phyloP scores from a whole-genome alignment of 2,797 vertebrate genomes.

The Onychomys torridus region DNA sequence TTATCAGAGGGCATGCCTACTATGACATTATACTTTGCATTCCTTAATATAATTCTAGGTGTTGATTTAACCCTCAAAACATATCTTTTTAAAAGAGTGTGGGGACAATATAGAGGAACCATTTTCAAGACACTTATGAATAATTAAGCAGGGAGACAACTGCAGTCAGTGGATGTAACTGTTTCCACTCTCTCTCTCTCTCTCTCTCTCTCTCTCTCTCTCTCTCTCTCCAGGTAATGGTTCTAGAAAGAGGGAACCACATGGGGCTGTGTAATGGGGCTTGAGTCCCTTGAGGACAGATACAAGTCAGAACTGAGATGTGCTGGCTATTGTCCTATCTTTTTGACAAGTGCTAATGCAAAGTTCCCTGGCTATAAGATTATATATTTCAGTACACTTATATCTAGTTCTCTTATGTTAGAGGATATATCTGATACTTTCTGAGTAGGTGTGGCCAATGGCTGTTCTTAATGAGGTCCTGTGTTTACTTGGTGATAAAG shows the following conservation, averaged over 20 bases:
- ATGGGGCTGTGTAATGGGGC: rapidly evolving
- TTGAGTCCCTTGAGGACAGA: background rate
- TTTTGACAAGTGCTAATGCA: rapidly evolving
- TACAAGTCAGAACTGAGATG: background rate
- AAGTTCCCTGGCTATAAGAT: rapidly evolving
- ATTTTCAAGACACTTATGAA: rapidly evolving
- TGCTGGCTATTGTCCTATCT: no score
- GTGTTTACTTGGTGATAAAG: background rate
- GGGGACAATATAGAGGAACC: rapidly evolving
- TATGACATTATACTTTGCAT: background rate
- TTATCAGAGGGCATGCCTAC: background rate
- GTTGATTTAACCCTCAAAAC: background rate
- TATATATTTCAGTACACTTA: rapidly evolving
- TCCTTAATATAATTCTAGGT: background rate
- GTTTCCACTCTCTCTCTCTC: rapidly evolving
- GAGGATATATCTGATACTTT: background rate
- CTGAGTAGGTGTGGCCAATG: rapidly evolving
- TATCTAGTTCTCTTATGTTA: rapidly evolving
- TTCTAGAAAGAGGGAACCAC: background rate
- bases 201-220: no score
- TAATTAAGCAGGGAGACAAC: rapidly evolving
- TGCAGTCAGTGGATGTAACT: rapidly evolving
- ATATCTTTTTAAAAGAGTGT: background rate
- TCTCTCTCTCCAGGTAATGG: no score
- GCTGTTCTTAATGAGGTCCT: background rate